Evolutionary conservation across 1,140 invertebrate species (phyloP).

Genomic region (Uloborus diversus): DNA sequence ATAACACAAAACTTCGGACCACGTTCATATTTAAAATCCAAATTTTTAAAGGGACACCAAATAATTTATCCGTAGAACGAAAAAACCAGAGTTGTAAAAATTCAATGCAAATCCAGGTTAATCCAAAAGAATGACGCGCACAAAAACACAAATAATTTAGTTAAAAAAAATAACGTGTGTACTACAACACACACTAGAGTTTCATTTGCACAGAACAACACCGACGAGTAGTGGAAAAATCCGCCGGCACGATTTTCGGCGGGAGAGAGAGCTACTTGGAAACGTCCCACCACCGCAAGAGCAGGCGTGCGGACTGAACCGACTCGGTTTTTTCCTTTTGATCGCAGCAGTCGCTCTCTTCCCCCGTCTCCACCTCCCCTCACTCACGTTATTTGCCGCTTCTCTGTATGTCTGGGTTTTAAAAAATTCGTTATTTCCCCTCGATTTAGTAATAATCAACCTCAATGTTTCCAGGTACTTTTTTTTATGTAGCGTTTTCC

Average conservation of each 20-base stretch:
- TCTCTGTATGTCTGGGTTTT: too few species aligned
- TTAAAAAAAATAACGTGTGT: neutral
- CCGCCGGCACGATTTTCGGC: neutral
- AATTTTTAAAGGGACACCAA: neutral
- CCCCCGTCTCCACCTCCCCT: neutral
- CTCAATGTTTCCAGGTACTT: too few species aligned
- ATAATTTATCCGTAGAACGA: neutral
- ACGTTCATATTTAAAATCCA: conserved; percentile 10
- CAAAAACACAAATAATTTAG: neutral
- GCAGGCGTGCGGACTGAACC: conserved; percentile 29
- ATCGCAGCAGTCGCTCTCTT: neutral
- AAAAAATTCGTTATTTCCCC: too few species aligned
- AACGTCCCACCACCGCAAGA: neutral
- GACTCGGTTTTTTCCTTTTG: conserved; percentile 49
- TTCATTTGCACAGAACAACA: neutral
- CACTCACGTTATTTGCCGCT: neutral
- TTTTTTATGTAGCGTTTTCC: too few species aligned
- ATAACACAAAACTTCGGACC: neutral
- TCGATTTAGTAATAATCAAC: too few species aligned
- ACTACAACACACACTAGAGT: neutral
- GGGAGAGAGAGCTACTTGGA: neutral
- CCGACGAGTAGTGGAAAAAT: neutral
- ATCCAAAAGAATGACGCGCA: neutral
- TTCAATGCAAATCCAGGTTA: neutral
- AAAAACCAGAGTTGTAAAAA: neutral